Evolutionary conservation across 2,888 invertebrate genomes (phyloP), one percentile per base, ranked within the genome.

Genomic region (Antheraea yamamai): DNA sequence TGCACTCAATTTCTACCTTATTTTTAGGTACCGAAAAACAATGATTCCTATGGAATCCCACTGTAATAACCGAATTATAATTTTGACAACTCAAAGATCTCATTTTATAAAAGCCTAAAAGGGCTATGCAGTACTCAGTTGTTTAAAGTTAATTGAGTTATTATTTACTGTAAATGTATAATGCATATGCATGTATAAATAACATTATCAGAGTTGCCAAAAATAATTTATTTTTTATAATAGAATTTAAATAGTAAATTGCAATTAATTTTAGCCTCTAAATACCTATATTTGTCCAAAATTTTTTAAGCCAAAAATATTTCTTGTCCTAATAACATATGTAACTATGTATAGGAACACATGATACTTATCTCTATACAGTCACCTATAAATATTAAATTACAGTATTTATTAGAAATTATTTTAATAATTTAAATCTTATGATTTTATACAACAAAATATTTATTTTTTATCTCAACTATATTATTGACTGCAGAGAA

Each of bases 401-500:
- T 75, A 76, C 51, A 75, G 61, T 74, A 20, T 70, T 70, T 39
- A 39, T 39, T 16, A 66, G 26, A 66, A 14, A 39, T 78, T 81
- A 72, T 74, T 75, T 77, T 76, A 84, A 84, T 82, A 81, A 81
- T 81, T 81, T 81, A 79, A 79, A 81, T 80, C 78, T 77, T 76
- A 76, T 79, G 75, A 76, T 75, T 81, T 81, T 81, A 80, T 83
- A 84, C 79, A 79, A 26, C 72, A 72, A 72, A 39, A 71, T 72
- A 64, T 75, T 51, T 72, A 52, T 23, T 35, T 58, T 73, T 47
- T 26, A 58, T 66, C 51, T 47, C 1, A 39, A n/a, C 7, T 23
- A 35, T 16, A 16, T 16, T 30, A 66, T 30, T 66, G 4, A 66
- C 26, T 30, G 64, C 16, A 66, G 26, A 66, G 16, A 16, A 66